phyloP scores from a whole-genome alignment of 2,113 vertebrate genomes.

The Glareola pratincola region DNA sequence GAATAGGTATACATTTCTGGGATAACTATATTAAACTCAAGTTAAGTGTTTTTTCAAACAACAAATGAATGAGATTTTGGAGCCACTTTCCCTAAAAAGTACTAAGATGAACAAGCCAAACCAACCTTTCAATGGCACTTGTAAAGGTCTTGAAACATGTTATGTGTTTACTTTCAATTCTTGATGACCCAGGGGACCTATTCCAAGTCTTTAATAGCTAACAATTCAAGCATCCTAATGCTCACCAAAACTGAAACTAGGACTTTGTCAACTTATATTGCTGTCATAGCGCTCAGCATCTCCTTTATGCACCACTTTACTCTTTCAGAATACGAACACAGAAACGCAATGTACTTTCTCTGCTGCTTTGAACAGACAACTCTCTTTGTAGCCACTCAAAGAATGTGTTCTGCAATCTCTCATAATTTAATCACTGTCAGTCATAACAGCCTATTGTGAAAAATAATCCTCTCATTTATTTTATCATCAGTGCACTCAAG shows the following conservation, averaged over 20 bases:
- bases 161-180: background rate
- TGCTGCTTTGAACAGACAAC: conserved; percentile 18
- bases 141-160: background rate
- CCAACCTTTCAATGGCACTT: background rate
- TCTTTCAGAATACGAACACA: background rate
- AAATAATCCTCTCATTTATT: conserved; percentile 66
- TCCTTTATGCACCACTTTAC: background rate
- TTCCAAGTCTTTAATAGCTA: background rate
- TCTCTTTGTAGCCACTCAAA: conserved; percentile 3
- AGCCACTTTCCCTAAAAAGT: background rate
- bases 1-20: background rate
- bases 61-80: background rate
- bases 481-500: conserved; percentile 59
- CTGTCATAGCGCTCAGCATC: background rate
- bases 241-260: background rate
- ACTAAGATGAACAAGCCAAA: background rate
- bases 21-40: background rate
- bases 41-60: background rate
- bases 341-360: conserved; percentile 27
- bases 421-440: conserved; percentile 56
- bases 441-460: conserved; percentile 63
- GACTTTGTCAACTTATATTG: background rate
- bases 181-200: background rate
- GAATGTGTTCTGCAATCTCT: conserved; percentile 28
- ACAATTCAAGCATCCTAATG: background rate